Evolutionary conservation across 1,140 invertebrate species (phyloP), one percentile per base, ranked within the genome.

Genomic region (Conus betulinus): DNA sequence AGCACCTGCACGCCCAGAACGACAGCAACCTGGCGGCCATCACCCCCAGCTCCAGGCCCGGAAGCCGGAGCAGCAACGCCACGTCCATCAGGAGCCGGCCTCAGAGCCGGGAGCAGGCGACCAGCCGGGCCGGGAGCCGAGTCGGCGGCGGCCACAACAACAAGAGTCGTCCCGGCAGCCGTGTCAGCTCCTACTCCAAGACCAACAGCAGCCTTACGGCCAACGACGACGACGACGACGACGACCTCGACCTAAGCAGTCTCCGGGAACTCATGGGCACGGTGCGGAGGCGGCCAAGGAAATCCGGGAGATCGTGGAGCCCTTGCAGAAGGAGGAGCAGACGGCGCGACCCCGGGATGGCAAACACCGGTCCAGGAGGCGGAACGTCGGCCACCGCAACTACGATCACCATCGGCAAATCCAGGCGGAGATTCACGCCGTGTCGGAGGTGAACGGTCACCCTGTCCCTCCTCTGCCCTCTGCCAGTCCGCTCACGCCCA

Each of bases 301-400:
- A 57, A 85, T 85, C 57, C 84, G 84, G 55, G 84, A 85, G 55
- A 85, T 85, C 57, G 84, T 85, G 27, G 84, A 85, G 57, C 84
- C 84, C 55, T 27, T 85, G 23, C 7, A 53, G 51, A n/a, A 67
- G 17, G 23, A 55, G 8, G 60, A 85, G 55, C 55, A n/a, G 5
- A 10, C 11, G 52, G 53, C 52, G 55, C 5, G 83, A 23, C 7
- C 10, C 23, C 55, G 15, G 60, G 23, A 25, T 4, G 7, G 57
- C 23, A 63, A 39, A 51, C 20, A 52, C 8, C 10, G 57, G 53
- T 5, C 55, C 57, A 27, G 23, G 60, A 85, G 27, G 55, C 17
- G 15, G 84, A 51, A 17, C 84, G 10, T 15, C 17, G 17, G 55
- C 23, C 82, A 52, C 5, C 82, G 53, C 4, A 25, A 25, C 53